Base-by-base conservation (phyloP, 1,140 invertebrate species). In the Aphaenogaster floridana region DNA sequence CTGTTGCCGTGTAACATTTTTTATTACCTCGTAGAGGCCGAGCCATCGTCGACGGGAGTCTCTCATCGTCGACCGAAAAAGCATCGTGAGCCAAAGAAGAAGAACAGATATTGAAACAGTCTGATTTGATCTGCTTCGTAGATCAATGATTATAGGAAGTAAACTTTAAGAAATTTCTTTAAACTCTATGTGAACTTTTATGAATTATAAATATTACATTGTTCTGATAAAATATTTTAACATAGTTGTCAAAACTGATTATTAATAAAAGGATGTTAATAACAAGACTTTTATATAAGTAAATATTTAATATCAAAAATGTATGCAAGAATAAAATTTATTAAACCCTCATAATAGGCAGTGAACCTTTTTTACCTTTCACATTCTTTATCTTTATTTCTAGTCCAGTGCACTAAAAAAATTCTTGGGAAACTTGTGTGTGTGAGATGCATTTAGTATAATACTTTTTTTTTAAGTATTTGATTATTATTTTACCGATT, bases 1-100 rank as follows among this genome's bases (percentile, higher is more conserved):
- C 48, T 69, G 71, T 83, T 50, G 34, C 36, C 61, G 76, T 78
- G 86, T 88, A 84, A 86, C 71, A 88, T 80, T 90, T 89, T 89
- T 90, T 89, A 87, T 90, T 86, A 34, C 50, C 28, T 77, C 13
- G 66, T 72, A 72, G 83, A 80, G 13, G 48, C 68, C 28, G 74
- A 90, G 69, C 57, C 57, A 42, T 80, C 28, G 36, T 42, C 76
- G 59, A 42, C 64, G 71, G 48, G 52, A 85, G n/a, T 52, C 69
- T 79, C 83, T 76, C 45, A 63, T 36, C 52, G 15, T 42, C 34
- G 2, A 63, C 34, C 4, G 8, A 42, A 77, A 77, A 66, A 80
- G 36, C 17, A 39, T 45, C 5, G 15, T 39, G 42, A 28, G 11
- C 15, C 17, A 57, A 86, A 39, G 50, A 83, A 21, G 48, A 2